Evolutionary conservation across 2,797 vertebrate genomes (phyloP).

Genomic region (Acanthiza pusilla): DNA sequence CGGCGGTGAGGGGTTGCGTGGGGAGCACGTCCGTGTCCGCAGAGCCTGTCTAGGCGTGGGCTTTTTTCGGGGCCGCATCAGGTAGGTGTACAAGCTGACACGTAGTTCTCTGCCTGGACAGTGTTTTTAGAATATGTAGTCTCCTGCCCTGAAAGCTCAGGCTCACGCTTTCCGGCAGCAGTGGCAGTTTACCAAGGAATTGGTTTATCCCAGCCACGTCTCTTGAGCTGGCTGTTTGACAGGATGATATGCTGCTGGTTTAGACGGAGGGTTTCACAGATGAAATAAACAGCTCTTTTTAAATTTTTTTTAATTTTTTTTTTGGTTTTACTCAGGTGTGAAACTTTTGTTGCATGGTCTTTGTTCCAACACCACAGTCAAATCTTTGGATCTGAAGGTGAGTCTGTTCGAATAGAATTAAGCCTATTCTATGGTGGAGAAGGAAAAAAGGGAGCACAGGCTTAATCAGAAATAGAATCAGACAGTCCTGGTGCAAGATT

Average conservation of each 20-base stretch:
- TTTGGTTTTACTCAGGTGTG: slow-evolving; percentile 70
- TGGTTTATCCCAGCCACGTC: rapidly evolving
- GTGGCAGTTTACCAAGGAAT: rapidly evolving
- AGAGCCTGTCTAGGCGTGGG: rapidly evolving
- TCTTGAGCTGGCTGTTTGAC: background rate
- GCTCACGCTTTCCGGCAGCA: rapidly evolving
- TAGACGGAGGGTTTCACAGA: rapidly evolving
- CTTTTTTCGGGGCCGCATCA: rapidly evolving
- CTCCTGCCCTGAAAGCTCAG: background rate
- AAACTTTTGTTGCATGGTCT: slow-evolving; percentile 83
- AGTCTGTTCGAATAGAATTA: background rate
- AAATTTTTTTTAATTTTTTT: no score
- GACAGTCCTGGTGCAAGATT: background rate
- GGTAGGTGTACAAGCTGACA: rapidly evolving
- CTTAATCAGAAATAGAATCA: background rate
- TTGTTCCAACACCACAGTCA: slow-evolving; percentile 81
- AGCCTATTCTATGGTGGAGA: background rate
- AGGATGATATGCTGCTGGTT: background rate
- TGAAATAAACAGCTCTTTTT: background rate
- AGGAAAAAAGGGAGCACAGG: background rate
- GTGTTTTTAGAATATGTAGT: rapidly evolving
- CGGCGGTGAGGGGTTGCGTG: background rate
- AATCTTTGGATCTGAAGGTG: slow-evolving; percentile 89
- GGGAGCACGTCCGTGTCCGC: background rate
- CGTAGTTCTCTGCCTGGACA: background rate